These are phyloP conservation scores for Odontothrips loti DNA, from an alignment of 2,888 invertebrate species.

Conservation along the genomic window DNA sequence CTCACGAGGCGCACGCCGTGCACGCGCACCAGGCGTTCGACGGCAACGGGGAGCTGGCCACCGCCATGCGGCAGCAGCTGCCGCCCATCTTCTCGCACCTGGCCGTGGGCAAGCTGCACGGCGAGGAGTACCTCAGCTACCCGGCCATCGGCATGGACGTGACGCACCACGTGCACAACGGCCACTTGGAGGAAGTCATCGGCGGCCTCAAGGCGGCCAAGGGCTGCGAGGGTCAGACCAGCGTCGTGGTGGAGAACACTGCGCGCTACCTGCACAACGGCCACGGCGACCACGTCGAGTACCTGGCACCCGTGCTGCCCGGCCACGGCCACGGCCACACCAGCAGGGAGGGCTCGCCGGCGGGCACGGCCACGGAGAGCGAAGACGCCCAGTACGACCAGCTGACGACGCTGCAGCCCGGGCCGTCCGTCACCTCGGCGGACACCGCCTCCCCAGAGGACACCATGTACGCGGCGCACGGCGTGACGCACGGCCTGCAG, in stretches of 20 bases:
- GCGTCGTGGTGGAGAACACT: slow-evolving; percentile 19
- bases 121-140: not conserved
- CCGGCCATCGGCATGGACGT: slow-evolving; percentile 1
- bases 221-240: not conserved
- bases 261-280: slow-evolving; percentile 9
- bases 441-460: not conserved
- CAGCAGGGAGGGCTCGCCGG: not conserved
- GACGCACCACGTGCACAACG: not conserved
- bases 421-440: not conserved
- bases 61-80: slow-evolving; percentile 3
- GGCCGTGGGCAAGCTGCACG: not conserved
- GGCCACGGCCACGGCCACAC: not conserved
- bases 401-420: slow-evolving; percentile 14
- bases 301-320: slow-evolving; percentile 10
- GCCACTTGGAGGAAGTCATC: slow-evolving; percentile 3
- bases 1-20: not conserved
- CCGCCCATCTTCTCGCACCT: slow-evolving; percentile 1
- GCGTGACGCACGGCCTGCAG: not conserved
- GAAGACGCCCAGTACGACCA: slow-evolving; percentile 20
- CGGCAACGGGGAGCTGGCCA: not conserved
- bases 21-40: not conserved
- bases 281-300: not conserved
- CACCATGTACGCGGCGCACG: not conserved
- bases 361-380: not conserved
- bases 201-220: not conserved